A percentile compares a stretch with the other conserved stretches of the same genome.
phyloP scores from a whole-genome alignment of 2,888 invertebrate species.

The Sisyra nigra region DNA sequence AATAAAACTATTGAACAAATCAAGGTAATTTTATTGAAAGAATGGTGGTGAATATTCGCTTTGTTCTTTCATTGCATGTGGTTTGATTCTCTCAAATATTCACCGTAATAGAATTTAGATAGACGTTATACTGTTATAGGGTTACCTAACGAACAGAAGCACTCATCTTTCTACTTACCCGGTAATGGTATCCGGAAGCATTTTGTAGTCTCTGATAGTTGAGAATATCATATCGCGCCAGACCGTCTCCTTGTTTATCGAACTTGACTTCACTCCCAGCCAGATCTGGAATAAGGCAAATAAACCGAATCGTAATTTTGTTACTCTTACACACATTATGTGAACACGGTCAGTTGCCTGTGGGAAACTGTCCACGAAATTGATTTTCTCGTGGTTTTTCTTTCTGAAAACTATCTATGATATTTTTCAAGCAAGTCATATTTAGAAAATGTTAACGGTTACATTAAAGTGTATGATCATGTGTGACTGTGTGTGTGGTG shows the following conservation, averaged over 20 bases:
- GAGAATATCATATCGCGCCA: slow-evolving; percentile 55
- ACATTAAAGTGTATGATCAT: too few relatives aligned
- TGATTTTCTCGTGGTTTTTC: background rate
- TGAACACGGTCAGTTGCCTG: background rate
- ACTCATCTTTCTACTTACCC: slow-evolving; percentile 21
- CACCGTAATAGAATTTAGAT: too few relatives aligned
- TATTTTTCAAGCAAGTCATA: background rate
- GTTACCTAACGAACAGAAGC: too few relatives aligned
- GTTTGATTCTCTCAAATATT: too few relatives aligned
- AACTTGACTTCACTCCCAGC: slow-evolving; percentile 51
- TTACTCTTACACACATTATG: background rate
- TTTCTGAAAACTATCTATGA: background rate
- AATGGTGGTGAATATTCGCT: too few relatives aligned
- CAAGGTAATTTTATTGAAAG: too few relatives aligned
- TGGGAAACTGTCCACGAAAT: background rate
- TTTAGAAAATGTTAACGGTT: too few relatives aligned
- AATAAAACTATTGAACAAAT: too few relatives aligned
- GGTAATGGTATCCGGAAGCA: slow-evolving; percentile 33
- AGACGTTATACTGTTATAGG: too few relatives aligned
- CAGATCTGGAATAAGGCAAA: slow-evolving; percentile 32
- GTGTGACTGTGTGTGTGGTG: too few relatives aligned
- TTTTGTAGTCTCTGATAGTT: slow-evolving; percentile 42
- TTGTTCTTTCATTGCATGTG: too few relatives aligned
- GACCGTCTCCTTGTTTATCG: slow-evolving; percentile 54
- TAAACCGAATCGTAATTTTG: background rate